These are phyloP conservation scores for Cataglyphis albicans DNA, from an alignment of 2,888 invertebrate genomes.

Conservation along the genomic window DNA sequence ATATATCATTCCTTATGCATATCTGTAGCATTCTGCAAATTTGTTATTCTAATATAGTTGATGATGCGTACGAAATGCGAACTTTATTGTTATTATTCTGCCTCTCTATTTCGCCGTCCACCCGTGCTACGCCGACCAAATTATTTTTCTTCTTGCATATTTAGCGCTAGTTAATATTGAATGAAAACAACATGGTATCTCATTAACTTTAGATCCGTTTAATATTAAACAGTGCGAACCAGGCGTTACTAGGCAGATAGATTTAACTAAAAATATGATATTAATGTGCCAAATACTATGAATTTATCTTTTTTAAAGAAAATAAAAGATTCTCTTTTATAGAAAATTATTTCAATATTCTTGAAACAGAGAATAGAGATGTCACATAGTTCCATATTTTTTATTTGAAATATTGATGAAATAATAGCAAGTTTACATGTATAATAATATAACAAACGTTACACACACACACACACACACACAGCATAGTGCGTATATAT, in stretches of 20 bases:
- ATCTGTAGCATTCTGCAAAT: slow-evolving; percentile 32
- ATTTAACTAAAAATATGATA: background rate
- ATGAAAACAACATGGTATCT: slow-evolving; percentile 22
- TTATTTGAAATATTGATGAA: background rate
- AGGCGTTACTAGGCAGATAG: background rate
- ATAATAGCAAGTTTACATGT: background rate
- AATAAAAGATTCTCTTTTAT: background rate
- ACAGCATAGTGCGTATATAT: background rate
- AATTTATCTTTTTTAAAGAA: background rate
- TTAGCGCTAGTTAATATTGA: slow-evolving; percentile 36
- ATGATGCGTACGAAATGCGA: slow-evolving; percentile 23
- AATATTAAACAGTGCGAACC: slow-evolving; percentile 11
- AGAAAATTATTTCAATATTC: background rate
- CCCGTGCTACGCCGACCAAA: background rate
- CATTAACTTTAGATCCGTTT: slow-evolving; percentile 18
- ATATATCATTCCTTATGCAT: background rate
- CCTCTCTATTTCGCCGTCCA: background rate
- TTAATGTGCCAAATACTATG: background rate
- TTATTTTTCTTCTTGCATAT: slow-evolving; percentile 31
- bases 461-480: too few relatives aligned
- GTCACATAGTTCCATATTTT: slow-evolving; percentile 1
- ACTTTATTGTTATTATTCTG: slow-evolving; percentile 29
- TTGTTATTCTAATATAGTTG: slow-evolving; percentile 34
- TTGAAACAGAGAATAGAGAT: background rate
- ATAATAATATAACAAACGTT: background rate